phyloP scores from a whole-genome alignment of 2,113 vertebrate species.

The Protobothrops flavoviridis region DNA sequence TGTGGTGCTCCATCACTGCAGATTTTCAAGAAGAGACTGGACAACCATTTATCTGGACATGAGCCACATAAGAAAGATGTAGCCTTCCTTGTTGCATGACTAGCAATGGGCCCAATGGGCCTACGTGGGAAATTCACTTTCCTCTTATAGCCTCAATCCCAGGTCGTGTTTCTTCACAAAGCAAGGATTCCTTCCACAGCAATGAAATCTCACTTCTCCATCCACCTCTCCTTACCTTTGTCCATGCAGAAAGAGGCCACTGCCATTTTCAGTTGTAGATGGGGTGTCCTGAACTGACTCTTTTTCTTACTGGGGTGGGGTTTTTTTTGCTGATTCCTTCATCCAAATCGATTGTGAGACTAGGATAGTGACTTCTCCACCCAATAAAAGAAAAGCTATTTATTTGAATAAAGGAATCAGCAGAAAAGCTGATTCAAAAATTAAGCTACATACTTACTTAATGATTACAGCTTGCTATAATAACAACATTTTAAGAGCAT shows the following conservation, averaged over 20 bases:
- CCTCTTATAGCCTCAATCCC: not conserved
- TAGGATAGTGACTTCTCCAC: too few species aligned
- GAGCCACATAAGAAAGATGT: too few species aligned
- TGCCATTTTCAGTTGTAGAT: not conserved
- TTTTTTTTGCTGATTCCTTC: not conserved
- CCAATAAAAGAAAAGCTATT: too few species aligned
- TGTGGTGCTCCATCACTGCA: too few species aligned
- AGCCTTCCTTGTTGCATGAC: too few species aligned
- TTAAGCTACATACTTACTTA: slow-evolving; percentile 35
- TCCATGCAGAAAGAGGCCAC: not conserved
- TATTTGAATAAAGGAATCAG: too few species aligned
- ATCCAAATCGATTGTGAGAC: not conserved
- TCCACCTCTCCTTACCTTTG: not conserved
- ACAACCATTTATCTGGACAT: too few species aligned
- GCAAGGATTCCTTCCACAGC: not conserved
- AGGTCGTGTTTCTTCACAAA: not conserved
- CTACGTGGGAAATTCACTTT: not conserved
- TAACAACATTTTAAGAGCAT: slow-evolving; percentile 56
- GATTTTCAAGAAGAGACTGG: too few species aligned
- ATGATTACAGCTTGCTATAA: slow-evolving; percentile 54
- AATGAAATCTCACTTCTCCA: not conserved
- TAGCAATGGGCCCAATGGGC: too few species aligned
- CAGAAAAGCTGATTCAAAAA: not conserved
- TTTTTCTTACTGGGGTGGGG: not conserved
- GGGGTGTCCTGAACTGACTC: not conserved